These are phyloP conservation scores for Oscheius myriophilus DNA, from an alignment of 2,888 invertebrate genomes.

Conservation along the genomic window DNA sequence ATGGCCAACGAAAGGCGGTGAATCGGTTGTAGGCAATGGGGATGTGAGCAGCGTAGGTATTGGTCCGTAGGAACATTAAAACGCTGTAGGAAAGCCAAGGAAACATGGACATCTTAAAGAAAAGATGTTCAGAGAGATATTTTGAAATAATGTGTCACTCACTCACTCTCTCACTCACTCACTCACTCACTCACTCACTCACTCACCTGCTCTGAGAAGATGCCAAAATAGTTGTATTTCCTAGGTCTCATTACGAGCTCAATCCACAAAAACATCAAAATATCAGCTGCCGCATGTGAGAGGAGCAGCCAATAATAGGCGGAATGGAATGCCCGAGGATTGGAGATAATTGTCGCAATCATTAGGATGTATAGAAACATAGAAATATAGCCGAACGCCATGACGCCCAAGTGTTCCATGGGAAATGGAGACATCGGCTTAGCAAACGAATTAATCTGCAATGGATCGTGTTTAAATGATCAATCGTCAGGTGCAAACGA, in stretches of 20 bases:
- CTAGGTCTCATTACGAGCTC: slow-evolving; percentile 1
- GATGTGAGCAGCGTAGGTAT: slow-evolving; percentile 2
- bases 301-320: not conserved
- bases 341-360: not conserved
- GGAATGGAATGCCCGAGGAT: slow-evolving; percentile 2
- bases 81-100: slow-evolving; percentile 4
- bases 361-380: not conserved
- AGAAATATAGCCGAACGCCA: not conserved
- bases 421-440: not conserved
- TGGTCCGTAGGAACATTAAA: not conserved
- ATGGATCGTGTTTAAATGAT: too few species aligned
- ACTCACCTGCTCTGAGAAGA: slow-evolving; percentile 3
- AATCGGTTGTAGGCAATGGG: slow-evolving; percentile 7
- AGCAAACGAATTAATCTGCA: too few species aligned
- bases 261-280: slow-evolving; percentile 2
- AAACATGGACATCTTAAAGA: not conserved
- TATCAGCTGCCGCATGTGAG: not conserved
- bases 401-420: not conserved
- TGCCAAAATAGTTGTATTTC: slow-evolving; percentile 12
- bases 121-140: too few species aligned
- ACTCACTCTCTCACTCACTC: too few species aligned
- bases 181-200: not conserved
- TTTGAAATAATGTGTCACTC: too few species aligned
- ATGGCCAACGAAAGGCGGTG: slow-evolving; percentile 4
- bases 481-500: too few species aligned